Conservation (phyloP, 1,140 invertebrate species). For the Paramacrobiotus metropolitanus region DNA sequence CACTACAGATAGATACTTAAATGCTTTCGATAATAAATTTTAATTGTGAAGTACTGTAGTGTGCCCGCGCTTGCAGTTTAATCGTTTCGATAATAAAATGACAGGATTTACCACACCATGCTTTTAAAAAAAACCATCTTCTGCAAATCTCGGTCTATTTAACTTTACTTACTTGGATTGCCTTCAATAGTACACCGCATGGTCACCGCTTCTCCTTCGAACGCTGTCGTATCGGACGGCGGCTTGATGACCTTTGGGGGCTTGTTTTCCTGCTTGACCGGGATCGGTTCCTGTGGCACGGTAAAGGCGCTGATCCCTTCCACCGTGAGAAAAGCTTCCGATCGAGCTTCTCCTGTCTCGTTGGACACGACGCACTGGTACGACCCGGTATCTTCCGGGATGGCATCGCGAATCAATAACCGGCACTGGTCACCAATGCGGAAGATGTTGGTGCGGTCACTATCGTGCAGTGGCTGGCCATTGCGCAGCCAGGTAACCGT, state of each 20-base stretch:
- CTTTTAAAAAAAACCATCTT: no score
- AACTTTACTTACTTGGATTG: neutral
- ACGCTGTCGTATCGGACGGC: neutral
- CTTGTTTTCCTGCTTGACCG: neutral
- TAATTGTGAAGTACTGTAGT: no score
- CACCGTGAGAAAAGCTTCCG: constrained; percentile 54
- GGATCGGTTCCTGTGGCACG: no score
- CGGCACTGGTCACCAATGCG: constrained; percentile 63
- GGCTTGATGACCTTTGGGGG: neutral
- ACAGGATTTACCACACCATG: no score
- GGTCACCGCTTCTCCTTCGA: neutral
- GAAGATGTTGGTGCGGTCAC: constrained; percentile 61
- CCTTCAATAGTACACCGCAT: neutral
- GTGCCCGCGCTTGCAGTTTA: no score
- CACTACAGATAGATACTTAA: no score
- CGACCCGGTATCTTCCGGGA: constrained; percentile 56
- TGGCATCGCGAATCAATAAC: constrained; percentile 56
- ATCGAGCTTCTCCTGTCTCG: constrained; percentile 50
- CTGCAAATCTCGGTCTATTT: no score
- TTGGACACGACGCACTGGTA: constrained; percentile 83
- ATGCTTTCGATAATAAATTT: no score
- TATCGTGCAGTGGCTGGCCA: constrained; percentile 59
- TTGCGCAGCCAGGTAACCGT: constrained; percentile 79
- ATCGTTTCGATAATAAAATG: no score
- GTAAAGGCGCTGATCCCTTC: constrained; percentile 24